These are phyloP conservation scores for Aphrocallistes beatrix DNA, from an alignment of 37 sponge, comb jelly and placozoan species.

Conservation along the genomic window DNA sequence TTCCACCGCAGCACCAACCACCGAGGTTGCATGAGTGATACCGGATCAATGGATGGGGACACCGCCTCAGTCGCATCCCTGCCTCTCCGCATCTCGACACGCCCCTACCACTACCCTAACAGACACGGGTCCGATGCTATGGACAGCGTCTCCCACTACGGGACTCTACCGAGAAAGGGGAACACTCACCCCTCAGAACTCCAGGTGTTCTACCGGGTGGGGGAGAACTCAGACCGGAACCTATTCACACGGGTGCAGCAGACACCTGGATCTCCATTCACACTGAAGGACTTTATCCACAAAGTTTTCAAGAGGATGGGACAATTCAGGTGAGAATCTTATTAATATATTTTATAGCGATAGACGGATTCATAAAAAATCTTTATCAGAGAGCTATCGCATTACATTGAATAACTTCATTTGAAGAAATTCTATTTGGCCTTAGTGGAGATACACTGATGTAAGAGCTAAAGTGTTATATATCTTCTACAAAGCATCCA, in stretches of 20 bases:
- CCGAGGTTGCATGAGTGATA: not conserved
- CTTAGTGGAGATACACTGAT: too few relatives aligned
- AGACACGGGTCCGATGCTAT: not conserved
- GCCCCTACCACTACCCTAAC: not conserved
- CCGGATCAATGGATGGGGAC: not conserved
- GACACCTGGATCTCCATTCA: not conserved
- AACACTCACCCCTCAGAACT: not conserved
- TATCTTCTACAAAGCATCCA: too few relatives aligned
- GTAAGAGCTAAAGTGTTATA: too few relatives aligned
- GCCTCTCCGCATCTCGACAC: not conserved
- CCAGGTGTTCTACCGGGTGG: not conserved
- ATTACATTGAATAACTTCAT: too few relatives aligned
- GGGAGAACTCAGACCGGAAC: not conserved
- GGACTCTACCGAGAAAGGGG: not conserved
- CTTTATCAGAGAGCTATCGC: too few relatives aligned
- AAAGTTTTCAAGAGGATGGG: slow-evolving; percentile 10
- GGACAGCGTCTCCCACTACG: not conserved
- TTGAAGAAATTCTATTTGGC: too few relatives aligned
- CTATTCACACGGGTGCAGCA: slow-evolving; percentile 1
- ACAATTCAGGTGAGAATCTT: not conserved
- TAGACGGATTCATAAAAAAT: too few relatives aligned
- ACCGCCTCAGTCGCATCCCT: not conserved
- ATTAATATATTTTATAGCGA: too few relatives aligned
- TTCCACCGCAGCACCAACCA: not conserved
- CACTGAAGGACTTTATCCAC: not conserved